A percentile compares a stretch with the other conserved stretches of the same genome.
Conservation (phyloP, 2,888 invertebrate genomes). For the Heliconius sara region DNA sequence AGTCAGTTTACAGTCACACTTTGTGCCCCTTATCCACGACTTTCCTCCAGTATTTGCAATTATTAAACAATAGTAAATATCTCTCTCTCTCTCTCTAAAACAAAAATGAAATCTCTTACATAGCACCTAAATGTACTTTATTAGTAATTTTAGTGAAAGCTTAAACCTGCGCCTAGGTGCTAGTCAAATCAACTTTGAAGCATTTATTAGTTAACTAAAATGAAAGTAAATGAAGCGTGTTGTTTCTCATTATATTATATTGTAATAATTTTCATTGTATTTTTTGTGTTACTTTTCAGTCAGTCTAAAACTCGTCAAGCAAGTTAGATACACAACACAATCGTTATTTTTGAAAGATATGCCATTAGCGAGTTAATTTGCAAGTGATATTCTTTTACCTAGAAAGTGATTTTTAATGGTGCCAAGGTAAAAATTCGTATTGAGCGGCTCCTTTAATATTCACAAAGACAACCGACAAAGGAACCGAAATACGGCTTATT, state of each 20-base stretch:
- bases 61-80: neutral
- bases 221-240: no score
- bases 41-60: neutral
- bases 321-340: conserved; percentile 17
- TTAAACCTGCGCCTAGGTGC: neutral
- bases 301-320: neutral
- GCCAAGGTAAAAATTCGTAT: conserved; percentile 63
- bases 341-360: conserved; percentile 44
- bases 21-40: no score
- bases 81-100: no score
- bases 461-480: conserved; percentile 76
- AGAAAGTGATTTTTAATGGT: conserved; percentile 69
- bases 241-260: no score
- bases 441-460: conserved; percentile 70
- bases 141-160: no score
- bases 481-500: conserved; percentile 56
- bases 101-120: neutral
- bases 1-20: no score
- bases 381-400: conserved; percentile 62
- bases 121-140: neutral
- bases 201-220: neutral
- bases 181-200: neutral
- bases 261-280: neutral
- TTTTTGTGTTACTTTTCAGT: neutral
- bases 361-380: conserved; percentile 60